A percentile compares a stretch with the other conserved stretches of the same genome.
These are phyloP conservation scores for Cynopterus sphinx DNA, from an alignment of 2,797 vertebrate species.

Conservation along the genomic window DNA sequence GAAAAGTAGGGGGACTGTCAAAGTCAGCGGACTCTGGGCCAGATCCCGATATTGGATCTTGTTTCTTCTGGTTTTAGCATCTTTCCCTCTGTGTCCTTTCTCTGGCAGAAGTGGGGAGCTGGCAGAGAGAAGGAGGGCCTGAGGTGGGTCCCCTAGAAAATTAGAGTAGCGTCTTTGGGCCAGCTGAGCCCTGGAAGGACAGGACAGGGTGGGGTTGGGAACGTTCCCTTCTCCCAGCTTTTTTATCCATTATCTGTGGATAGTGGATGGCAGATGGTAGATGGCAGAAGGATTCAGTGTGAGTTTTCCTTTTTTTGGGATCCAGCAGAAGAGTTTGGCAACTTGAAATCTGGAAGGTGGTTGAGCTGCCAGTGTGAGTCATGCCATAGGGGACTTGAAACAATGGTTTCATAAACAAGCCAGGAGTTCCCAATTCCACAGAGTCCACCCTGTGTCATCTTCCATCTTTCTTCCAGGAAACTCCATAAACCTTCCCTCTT, in stretches of 20 bases:
- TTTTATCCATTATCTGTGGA: neutral
- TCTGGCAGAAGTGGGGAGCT: conserved; percentile 43
- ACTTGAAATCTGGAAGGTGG: conserved; percentile 16
- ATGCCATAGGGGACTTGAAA: neutral
- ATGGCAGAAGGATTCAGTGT: neutral
- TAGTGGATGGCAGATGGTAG: neutral
- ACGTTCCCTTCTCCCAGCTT: neutral
- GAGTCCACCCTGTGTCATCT: neutral
- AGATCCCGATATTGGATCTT: neutral
- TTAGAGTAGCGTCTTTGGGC: neutral
- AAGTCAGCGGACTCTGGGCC: neutral
- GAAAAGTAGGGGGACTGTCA: neutral
- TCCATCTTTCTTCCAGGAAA: neutral
- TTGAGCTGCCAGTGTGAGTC: conserved; percentile 34
- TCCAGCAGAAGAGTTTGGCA: neutral
- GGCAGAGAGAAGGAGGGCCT: conserved; percentile 12
- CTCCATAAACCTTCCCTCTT: neutral
- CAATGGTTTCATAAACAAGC: neutral
- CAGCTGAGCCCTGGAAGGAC: neutral
- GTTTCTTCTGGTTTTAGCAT: conserved; percentile 42
- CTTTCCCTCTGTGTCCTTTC: neutral
- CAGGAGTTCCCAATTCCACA: neutral
- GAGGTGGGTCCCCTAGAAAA: conserved; percentile 38
- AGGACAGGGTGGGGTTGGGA: neutral
- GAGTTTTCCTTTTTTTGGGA: neutral